phyloP scores from a whole-genome alignment of 2,888 invertebrate species.

The Diogma glabrata region DNA sequence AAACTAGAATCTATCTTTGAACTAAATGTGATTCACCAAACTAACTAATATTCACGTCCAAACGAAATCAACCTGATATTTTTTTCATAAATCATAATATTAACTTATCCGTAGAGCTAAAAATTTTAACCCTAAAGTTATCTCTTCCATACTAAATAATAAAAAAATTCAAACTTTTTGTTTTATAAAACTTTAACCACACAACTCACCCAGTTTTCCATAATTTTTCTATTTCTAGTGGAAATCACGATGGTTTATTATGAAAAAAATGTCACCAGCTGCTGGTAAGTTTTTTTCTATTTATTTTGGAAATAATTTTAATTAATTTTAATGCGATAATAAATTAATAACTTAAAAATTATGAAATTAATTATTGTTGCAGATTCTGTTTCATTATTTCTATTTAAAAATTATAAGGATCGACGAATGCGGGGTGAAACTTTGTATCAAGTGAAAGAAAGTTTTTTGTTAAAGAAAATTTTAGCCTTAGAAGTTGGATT shows the following conservation, averaged over 20 bases:
- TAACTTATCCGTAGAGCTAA: too few relatives aligned
- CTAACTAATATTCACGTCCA: too few relatives aligned
- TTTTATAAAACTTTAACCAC: too few relatives aligned
- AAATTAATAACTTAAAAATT: background rate
- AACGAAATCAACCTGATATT: too few relatives aligned
- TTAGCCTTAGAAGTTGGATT: conserved; percentile 1
- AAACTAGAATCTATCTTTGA: too few relatives aligned
- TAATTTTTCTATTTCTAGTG: conserved; percentile 2
- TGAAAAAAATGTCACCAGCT: conserved; percentile 9
- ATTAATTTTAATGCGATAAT: background rate
- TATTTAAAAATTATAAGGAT: conserved; percentile 1
- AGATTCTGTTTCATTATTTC: conserved; percentile 3
- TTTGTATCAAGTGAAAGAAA: background rate
- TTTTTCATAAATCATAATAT: too few relatives aligned
- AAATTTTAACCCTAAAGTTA: too few relatives aligned
- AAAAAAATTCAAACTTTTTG: too few relatives aligned
- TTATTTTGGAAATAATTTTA: background rate
- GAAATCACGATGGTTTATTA: conserved; percentile 8
- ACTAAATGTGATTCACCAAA: too few relatives aligned
- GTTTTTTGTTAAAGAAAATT: conserved; percentile 1
- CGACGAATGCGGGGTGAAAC: background rate
- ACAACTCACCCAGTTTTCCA: conserved; percentile 1
- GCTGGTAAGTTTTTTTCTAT: conserved; percentile 7
- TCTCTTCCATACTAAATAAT: too few relatives aligned
- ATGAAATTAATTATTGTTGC: too few relatives aligned